phyloP scores from a whole-genome alignment of 2,888 invertebrate species.

The Laspeyria flexula region DNA sequence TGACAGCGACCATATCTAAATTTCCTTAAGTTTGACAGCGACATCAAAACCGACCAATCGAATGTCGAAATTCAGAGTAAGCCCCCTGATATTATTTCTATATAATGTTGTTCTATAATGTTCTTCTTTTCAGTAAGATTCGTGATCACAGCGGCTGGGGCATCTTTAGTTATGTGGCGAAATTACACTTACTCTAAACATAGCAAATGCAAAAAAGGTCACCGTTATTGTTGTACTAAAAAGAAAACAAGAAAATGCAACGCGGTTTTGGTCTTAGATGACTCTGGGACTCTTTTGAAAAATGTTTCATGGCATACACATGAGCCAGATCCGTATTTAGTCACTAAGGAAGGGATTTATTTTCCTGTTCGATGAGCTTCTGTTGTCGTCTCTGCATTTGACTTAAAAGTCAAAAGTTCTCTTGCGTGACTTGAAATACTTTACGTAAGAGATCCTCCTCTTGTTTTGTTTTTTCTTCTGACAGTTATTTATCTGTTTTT shows the following conservation, averaged over 20 bases:
- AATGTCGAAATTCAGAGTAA: no score
- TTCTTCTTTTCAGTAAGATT: neutral
- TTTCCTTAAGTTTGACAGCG: no score
- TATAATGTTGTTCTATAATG: no score
- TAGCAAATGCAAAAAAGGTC: neutral
- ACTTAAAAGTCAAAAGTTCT: no score
- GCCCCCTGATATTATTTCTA: no score
- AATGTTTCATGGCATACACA: neutral
- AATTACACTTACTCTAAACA: neutral
- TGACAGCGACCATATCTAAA: no score
- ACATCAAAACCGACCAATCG: no score
- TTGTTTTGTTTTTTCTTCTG: no score
- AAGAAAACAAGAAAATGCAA: neutral
- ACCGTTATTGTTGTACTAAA: neutral
- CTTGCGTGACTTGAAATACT: no score
- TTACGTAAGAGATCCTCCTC: no score
- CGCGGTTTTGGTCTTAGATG: neutral
- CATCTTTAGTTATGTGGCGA: neutral
- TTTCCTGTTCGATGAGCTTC: neutral
- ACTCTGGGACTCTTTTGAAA: neutral
- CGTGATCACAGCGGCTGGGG: neutral
- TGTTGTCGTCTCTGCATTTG: no score
- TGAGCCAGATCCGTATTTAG: neutral
- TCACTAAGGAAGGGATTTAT: neutral
- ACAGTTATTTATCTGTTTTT: no score